A percentile compares a stretch with the other conserved stretches of the same genome.
phyloP scores from a whole-genome alignment of 2,797 vertebrate genomes.

The Anableps anableps region DNA sequence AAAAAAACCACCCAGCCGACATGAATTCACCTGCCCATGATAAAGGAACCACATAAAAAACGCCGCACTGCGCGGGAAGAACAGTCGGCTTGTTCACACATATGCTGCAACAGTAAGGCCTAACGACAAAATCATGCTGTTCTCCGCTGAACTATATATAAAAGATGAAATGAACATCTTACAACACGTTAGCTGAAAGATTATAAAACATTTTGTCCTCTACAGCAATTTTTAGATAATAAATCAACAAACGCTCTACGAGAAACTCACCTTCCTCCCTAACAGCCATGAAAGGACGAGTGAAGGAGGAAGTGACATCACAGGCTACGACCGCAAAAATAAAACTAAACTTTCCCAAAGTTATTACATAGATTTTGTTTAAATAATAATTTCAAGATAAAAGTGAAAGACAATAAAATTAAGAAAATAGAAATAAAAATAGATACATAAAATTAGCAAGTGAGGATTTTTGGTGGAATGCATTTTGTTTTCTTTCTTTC shows the following conservation, averaged over 20 bases:
- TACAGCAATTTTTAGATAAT: neutral
- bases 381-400: neutral
- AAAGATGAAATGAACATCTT: neutral
- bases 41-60: too few species aligned
- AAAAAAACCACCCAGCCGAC: too few species aligned
- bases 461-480: neutral
- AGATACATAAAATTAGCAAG: neutral
- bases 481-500: neutral
- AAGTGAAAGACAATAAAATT: neutral
- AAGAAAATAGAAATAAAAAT: neutral
- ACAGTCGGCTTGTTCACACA: too few species aligned
- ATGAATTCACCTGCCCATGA: too few species aligned
- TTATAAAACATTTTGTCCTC: neutral
- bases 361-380: constrained; percentile 1
- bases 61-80: too few species aligned
- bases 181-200: neutral
- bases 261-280: neutral
- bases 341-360: neutral
- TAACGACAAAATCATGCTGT: neutral
- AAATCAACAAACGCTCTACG: neutral
- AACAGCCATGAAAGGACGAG: neutral
- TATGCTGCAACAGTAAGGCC: too few species aligned
- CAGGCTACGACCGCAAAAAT: neutral
- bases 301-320: neutral
- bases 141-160: neutral